Percentiles rank a stretch among this genome's conserved stretches.
phyloP scores from a whole-genome alignment of 2,797 vertebrate species.

The Notamacropus eugenii region DNA sequence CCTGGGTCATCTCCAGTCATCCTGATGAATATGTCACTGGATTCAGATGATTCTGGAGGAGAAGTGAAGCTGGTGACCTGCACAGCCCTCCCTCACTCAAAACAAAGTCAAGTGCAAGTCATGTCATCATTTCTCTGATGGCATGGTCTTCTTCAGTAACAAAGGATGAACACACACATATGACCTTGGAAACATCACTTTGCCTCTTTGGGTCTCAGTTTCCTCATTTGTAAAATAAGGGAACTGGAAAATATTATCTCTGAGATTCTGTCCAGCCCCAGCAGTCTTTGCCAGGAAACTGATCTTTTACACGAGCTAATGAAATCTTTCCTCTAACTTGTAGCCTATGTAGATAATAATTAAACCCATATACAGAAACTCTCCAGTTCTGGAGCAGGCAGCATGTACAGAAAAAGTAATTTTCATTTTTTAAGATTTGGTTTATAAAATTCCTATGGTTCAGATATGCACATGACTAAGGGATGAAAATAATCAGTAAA shows the following conservation, averaged over 20 bases:
- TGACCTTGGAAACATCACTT: neutral
- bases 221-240: neutral
- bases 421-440: constrained; percentile 42
- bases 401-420: constrained; percentile 16
- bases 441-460: constrained; percentile 26
- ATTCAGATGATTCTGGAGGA: no score
- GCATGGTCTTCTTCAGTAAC: no score
- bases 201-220: neutral
- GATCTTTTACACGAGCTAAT: constrained; percentile 50
- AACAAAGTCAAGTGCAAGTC: no score
- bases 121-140: no score
- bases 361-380: constrained; percentile 47
- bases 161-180: no score
- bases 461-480: neutral
- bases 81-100: no score
- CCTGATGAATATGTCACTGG: no score
- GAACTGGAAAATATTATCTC: neutral
- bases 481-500: constrained; percentile 27
- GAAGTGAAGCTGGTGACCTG: no score
- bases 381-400: constrained; percentile 25
- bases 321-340: constrained; percentile 46
- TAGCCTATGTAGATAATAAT: constrained; percentile 18
- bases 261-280: neutral
- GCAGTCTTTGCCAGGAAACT: constrained; percentile 32
- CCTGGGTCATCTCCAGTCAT: no score